phyloP scores from a whole-genome alignment of 35 echinoderm and acorn worm species.

The Lytechinus variegatus region DNA sequence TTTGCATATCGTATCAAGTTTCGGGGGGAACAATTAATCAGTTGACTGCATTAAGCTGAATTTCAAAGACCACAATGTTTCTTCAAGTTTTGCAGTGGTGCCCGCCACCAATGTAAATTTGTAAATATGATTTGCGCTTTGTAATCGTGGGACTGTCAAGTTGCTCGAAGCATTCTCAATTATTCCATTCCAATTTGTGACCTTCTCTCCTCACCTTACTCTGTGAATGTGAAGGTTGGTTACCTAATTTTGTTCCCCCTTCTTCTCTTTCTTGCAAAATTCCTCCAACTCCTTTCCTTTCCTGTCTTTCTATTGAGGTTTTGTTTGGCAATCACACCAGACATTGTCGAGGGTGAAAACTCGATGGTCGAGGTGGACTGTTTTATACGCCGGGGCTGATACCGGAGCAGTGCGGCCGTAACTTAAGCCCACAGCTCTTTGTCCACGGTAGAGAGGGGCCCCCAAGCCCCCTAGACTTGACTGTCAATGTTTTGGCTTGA shows the following conservation, averaged over 20 bases:
- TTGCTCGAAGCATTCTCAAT: neutral
- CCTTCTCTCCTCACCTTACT: neutral
- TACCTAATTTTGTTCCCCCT: neutral
- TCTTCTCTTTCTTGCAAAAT: neutral
- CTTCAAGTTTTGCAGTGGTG: neutral
- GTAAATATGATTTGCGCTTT: slow-evolving; percentile 41
- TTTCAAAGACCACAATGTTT: neutral
- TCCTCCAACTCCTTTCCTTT: neutral
- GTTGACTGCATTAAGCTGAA: neutral
- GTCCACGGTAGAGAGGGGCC: neutral
- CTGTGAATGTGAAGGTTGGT: neutral
- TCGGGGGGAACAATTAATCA: neutral
- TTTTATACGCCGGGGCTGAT: neutral
- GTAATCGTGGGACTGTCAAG: slow-evolving; percentile 4
- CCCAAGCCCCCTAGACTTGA: neutral
- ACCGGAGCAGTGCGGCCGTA: slow-evolving; percentile 21
- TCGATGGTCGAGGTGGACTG: neutral
- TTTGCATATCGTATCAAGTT: slow-evolving; percentile 47
- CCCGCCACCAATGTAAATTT: slow-evolving; percentile 16
- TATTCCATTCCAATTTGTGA: slow-evolving; percentile 19
- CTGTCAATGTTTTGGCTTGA: slow-evolving; percentile 33
- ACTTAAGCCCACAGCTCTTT: slow-evolving; percentile 17
- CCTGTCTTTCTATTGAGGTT: neutral
- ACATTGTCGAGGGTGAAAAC: neutral
- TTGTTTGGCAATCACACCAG: neutral